Percentiles rank a stretch among this genome's conserved stretches.
Conservation (phyloP, 2,888 invertebrate genomes). For the Melitaea athalia region DNA sequence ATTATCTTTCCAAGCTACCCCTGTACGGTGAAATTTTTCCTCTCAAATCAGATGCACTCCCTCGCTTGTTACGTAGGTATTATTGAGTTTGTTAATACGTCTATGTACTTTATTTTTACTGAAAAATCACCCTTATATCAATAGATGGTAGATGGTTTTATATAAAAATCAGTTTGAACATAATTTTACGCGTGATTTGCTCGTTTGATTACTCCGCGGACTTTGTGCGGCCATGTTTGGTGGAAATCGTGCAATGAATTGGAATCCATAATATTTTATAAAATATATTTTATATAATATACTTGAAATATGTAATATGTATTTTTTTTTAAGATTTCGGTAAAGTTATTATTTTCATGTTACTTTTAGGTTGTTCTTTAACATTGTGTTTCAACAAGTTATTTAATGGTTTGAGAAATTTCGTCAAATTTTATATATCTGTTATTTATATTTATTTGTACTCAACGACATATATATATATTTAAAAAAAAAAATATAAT, state of each 20-base stretch:
- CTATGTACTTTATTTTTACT: slow-evolving; percentile 33
- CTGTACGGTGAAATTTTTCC: slow-evolving; percentile 61
- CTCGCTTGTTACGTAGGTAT: slow-evolving; percentile 61
- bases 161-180: slow-evolving; percentile 26
- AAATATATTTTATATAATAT: background rate
- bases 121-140: slow-evolving; percentile 37
- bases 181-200: slow-evolving; percentile 37
- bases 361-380: no score
- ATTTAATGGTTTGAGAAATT: background rate
- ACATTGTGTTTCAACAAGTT: no score
- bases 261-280: background rate
- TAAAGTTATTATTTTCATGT: no score
- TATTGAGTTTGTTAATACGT: slow-evolving; percentile 45
- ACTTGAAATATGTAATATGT: background rate
- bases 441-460: background rate
- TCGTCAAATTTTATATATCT: background rate
- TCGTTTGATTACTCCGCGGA: slow-evolving; percentile 38
- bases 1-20: slow-evolving; percentile 47
- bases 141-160: slow-evolving; percentile 33
- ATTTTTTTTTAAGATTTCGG: no score
- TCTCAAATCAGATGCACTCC: slow-evolving; percentile 66
- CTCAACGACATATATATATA: background rate
- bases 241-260: slow-evolving; percentile 16
- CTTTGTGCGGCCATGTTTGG: slow-evolving; percentile 32
- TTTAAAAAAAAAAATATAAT: background rate